Conservation (phyloP, 2,113 vertebrate genomes). For the zebrafish (Danio rerio) region DNA sequence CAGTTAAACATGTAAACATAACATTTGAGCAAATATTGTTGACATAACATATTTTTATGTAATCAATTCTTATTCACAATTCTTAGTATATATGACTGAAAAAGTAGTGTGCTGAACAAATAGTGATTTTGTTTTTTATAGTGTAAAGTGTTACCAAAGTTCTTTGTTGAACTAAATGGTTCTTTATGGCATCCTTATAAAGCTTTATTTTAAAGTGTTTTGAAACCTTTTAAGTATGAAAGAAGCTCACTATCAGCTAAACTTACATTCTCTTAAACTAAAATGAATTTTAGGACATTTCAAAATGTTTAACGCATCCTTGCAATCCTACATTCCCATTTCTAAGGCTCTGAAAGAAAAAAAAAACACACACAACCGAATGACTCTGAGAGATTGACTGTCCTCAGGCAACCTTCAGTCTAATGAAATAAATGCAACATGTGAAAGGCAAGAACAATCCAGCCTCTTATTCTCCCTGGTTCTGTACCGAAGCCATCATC, state of each 20-base stretch:
- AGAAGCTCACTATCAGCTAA: neutral
- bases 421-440: constrained; percentile 15
- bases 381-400: neutral
- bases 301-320: neutral
- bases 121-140: no score
- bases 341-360: constrained; percentile 12
- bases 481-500: neutral
- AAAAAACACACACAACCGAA: neutral
- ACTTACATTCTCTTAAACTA: neutral
- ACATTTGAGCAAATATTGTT: no score
- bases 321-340: neutral
- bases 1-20: no score
- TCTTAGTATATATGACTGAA: no score
- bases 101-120: no score
- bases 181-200: no score
- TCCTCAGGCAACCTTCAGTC: constrained; percentile 28
- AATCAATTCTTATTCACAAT: no score
- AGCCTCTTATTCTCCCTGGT: constrained; percentile 37
- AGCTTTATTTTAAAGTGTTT: no score
- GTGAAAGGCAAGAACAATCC: constrained; percentile 15
- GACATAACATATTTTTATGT: no score
- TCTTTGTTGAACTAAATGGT: no score
- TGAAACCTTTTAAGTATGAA: no score
- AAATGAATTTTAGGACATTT: neutral
- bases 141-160: no score